These are phyloP conservation scores for Ips nitidus DNA, from an alignment of 1,140 invertebrate genomes.

Conservation along the genomic window DNA sequence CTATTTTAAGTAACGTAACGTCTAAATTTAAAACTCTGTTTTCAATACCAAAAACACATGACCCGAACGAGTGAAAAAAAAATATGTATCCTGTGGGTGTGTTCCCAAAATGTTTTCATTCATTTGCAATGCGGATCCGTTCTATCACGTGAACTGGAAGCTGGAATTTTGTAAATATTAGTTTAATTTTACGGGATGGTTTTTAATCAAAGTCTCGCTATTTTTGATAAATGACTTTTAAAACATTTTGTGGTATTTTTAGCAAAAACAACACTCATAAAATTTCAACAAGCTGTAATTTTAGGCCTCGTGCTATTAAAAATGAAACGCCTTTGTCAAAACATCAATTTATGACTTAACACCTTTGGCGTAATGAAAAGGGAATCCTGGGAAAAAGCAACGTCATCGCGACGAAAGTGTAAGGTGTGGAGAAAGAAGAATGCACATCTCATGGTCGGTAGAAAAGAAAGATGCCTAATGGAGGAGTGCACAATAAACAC, in stretches of 20 bases:
- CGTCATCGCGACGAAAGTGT: slow-evolving; percentile 7
- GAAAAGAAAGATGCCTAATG: slow-evolving; percentile 27
- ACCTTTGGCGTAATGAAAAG: too few relatives aligned
- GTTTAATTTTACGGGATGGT: slow-evolving; percentile 4
- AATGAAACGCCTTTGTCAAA: too few relatives aligned
- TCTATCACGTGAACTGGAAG: slow-evolving; percentile 13
- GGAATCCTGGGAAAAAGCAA: slow-evolving; percentile 14
- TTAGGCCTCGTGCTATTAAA: too few relatives aligned
- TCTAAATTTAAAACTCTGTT: slow-evolving; percentile 21
- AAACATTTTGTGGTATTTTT: too few relatives aligned
- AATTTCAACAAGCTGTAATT: too few relatives aligned
- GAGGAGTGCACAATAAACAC: slow-evolving; percentile 31
- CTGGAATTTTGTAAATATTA: slow-evolving; percentile 22
- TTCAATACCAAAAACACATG: slow-evolving; percentile 23
- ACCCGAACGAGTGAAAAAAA: slow-evolving; percentile 7
- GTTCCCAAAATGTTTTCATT: slow-evolving; percentile 24
- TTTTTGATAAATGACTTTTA: background rate
- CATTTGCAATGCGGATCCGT: slow-evolving; percentile 14
- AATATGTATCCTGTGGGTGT: slow-evolving; percentile 29
- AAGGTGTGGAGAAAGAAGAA: slow-evolving; percentile 30
- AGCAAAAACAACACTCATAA: background rate
- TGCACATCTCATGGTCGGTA: slow-evolving; percentile 11
- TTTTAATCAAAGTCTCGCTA: slow-evolving; percentile 4
- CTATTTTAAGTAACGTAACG: slow-evolving; percentile 29
- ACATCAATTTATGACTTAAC: too few relatives aligned